Conservation (phyloP, 2,797 vertebrate species). For the Sebastes iracundus region DNA sequence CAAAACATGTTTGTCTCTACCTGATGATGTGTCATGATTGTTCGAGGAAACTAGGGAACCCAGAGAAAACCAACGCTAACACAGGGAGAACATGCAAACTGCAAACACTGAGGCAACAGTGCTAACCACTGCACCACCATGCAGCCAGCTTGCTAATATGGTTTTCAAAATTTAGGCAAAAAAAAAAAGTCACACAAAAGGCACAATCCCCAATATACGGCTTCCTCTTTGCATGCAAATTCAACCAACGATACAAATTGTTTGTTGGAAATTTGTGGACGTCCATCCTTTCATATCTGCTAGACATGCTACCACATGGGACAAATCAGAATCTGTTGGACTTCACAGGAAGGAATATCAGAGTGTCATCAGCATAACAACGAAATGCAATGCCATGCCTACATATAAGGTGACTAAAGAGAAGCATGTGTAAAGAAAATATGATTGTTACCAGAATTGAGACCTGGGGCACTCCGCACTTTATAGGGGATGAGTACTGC, state of each 20-base stretch:
- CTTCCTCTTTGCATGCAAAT: neutral
- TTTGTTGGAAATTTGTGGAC: neutral
- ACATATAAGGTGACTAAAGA: neutral
- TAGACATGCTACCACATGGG: neutral
- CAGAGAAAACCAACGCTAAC: too few species aligned
- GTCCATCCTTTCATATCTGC: neutral
- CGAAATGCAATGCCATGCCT: neutral
- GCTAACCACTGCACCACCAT: too few species aligned
- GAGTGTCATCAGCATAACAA: neutral
- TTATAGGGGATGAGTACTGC: neutral
- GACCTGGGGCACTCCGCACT: neutral
- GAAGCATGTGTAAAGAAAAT: neutral
- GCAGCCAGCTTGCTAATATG: too few species aligned
- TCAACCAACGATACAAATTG: neutral
- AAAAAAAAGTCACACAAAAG: too few species aligned
- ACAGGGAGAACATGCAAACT: too few species aligned
- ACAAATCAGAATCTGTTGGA: neutral
- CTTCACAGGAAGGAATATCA: neutral
- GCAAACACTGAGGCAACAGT: too few species aligned
- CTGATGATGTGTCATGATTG: too few species aligned
- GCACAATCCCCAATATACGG: too few species aligned
- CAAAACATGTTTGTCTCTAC: too few species aligned
- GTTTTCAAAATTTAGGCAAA: too few species aligned
- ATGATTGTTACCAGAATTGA: conserved; percentile 4
- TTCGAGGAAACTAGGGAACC: rapidly evolving